Percentiles rank a stretch among this genome's conserved stretches.
Evolutionary conservation across 2,797 vertebrate species (phyloP).

Genomic region (Xenentodon cancila): DNA sequence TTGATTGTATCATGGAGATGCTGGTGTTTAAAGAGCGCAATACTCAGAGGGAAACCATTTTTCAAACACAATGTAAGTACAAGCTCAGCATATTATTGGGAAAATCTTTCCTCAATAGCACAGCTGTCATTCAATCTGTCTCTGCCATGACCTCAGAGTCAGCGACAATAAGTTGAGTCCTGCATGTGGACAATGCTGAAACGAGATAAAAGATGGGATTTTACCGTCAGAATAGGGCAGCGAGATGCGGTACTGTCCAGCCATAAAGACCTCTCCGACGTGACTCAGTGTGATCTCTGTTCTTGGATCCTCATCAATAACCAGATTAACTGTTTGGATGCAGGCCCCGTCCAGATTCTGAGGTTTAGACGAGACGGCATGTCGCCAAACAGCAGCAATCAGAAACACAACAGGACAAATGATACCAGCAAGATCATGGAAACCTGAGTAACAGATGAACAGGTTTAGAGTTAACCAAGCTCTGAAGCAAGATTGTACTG

Average conservation of each 20-base stretch:
- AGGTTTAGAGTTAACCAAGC: conserved; percentile 2
- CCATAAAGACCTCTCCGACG: conserved; percentile 90
- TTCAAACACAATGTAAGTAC: conserved; percentile 51
- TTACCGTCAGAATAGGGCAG: conserved; percentile 94
- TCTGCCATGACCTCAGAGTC: conserved; percentile 21
- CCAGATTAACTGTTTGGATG: conserved; percentile 91
- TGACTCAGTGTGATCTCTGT: conserved; percentile 94
- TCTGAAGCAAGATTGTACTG: no score
- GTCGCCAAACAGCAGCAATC: conserved; percentile 24
- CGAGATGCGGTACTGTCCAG: conserved; percentile 93
- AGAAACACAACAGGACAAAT: conserved; percentile 6
- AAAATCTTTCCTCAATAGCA: conserved; percentile 38
- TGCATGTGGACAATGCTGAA: conserved; percentile 38
- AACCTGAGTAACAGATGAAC: not conserved
- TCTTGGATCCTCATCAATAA: conserved; percentile 90
- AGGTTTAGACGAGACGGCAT: conserved; percentile 44
- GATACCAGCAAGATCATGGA: conserved; percentile 15
- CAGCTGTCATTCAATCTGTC: conserved; percentile 61
- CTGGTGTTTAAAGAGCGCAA: conserved; percentile 5
- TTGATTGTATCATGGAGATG: conserved; percentile 24
- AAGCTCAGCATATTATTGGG: conserved; percentile 41
- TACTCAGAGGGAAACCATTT: conserved; percentile 46
- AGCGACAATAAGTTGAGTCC: conserved; percentile 25
- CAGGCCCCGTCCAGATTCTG: conserved; percentile 94
- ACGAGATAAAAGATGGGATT: conserved; percentile 28